A percentile compares a stretch with the other conserved stretches of the same genome.
These are phyloP conservation scores for Heliconius congener DNA, from an alignment of 1,140 invertebrate species.

Conservation along the genomic window DNA sequence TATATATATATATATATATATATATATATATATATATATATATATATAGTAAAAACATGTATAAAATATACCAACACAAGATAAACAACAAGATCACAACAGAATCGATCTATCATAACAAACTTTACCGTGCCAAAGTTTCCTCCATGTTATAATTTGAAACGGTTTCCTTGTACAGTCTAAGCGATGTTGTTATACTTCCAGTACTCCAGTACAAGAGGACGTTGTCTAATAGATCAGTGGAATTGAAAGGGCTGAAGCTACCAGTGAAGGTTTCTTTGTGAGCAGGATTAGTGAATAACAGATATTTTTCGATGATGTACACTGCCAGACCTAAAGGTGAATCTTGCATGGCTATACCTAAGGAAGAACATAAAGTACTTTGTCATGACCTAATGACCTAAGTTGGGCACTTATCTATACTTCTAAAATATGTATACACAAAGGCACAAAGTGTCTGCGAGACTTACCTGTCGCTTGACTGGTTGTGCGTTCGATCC, in stretches of 20 bases:
- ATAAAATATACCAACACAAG: too few relatives aligned
- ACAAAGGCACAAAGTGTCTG: too few relatives aligned
- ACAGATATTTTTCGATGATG: conserved; percentile 88
- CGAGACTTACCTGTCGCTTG: too few relatives aligned
- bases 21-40: too few relatives aligned
- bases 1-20: too few relatives aligned
- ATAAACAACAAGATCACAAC: too few relatives aligned
- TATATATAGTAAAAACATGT: too few relatives aligned
- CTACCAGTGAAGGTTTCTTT: conserved; percentile 82
- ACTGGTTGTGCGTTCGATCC: too few relatives aligned
- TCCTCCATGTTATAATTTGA: conserved; percentile 55
- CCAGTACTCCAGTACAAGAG: conserved; percentile 90
- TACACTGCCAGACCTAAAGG: conserved; percentile 87
- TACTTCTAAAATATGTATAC: too few relatives aligned
- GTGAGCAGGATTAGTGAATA: conserved; percentile 82
- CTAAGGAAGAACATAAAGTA: conserved; percentile 58
- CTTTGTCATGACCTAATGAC: too few relatives aligned
- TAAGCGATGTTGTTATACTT: conserved; percentile 85
- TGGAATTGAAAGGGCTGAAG: conserved; percentile 82
- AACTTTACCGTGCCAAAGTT: conserved; percentile 62
- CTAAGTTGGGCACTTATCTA: too few relatives aligned
- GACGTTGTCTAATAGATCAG: conserved; percentile 87
- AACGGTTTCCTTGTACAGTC: conserved; percentile 85
- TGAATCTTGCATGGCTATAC: conserved; percentile 82
- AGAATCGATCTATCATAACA: conserved; percentile 9